These are phyloP conservation scores for Papilio polyxenes DNA, from an alignment of 1,140 invertebrate species.

Conservation along the genomic window DNA sequence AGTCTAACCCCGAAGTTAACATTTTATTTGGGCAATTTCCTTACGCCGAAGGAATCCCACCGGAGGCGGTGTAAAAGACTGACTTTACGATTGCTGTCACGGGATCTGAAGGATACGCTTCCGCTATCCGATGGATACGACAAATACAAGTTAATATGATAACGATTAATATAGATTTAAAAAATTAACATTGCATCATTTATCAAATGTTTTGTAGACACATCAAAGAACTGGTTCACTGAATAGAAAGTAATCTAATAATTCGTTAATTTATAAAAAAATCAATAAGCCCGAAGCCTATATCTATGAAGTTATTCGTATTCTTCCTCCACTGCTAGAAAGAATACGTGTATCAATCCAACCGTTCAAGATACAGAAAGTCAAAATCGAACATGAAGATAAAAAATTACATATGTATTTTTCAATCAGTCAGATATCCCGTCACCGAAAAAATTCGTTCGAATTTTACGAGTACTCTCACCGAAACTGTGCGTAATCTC, in stretches of 20 bases:
- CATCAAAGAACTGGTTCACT: too few relatives aligned
- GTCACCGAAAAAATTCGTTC: conserved; percentile 14
- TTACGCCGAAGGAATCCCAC: conserved; percentile 47
- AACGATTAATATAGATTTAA: not conserved
- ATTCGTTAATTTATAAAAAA: not conserved
- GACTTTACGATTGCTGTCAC: conserved; percentile 52
- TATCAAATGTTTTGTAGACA: too few relatives aligned
- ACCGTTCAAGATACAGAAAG: not conserved
- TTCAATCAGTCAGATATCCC: conserved; percentile 12
- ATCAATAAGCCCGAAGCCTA: not conserved
- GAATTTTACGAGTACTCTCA: conserved; percentile 19
- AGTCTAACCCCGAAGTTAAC: conserved; percentile 36
- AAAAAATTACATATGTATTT: not conserved
- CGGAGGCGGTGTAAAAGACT: conserved; percentile 38
- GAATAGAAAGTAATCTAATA: too few relatives aligned
- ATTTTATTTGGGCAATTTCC: conserved; percentile 55
- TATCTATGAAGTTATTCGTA: not conserved
- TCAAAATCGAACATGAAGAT: not conserved
- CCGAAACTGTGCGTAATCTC: conserved; percentile 24
- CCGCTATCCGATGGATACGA: not conserved
- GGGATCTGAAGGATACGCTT: not conserved
- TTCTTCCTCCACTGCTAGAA: not conserved
- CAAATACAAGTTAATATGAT: not conserved
- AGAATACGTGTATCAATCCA: not conserved
- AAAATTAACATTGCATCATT: too few relatives aligned